Percentiles rank a stretch among this genome's conserved stretches.
Evolutionary conservation across 1,140 invertebrate species (phyloP).

Genomic region (Bombus fervidus): DNA sequence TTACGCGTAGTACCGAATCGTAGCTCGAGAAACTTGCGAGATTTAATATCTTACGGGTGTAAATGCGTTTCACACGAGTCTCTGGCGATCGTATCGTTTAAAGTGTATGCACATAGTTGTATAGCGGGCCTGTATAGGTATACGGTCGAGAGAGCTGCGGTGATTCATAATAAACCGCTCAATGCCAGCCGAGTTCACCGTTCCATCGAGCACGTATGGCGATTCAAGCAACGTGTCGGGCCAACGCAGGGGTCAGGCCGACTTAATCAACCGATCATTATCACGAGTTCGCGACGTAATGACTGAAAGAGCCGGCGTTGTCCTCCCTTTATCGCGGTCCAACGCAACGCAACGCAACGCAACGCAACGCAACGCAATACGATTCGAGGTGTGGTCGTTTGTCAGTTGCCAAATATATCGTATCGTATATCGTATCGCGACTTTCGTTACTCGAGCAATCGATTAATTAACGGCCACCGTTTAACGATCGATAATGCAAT

Average conservation of each 20-base stretch:
- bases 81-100: background rate
- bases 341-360: no score
- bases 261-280: conserved; percentile 67
- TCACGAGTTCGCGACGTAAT: conserved; percentile 60
- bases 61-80: no score
- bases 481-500: conserved; percentile 34
- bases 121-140: background rate
- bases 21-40: no score
- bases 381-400: conserved; percentile 64
- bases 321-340: conserved; percentile 57
- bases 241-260: conserved; percentile 54
- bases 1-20: no score
- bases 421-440: conserved; percentile 25
- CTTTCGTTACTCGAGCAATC: conserved; percentile 38
- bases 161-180: conserved; percentile 63
- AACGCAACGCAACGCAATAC: background rate
- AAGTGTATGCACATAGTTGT: no score
- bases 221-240: conserved; percentile 50
- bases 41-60: no score
- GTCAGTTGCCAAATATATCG: conserved; percentile 36
- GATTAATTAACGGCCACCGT: conserved; percentile 57
- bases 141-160: background rate
- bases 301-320: conserved; percentile 29
- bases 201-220: conserved; percentile 58
- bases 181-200: conserved; percentile 52